phyloP scores from a whole-genome alignment of 1,140 invertebrate species.

The Drosophila lowei region DNA sequence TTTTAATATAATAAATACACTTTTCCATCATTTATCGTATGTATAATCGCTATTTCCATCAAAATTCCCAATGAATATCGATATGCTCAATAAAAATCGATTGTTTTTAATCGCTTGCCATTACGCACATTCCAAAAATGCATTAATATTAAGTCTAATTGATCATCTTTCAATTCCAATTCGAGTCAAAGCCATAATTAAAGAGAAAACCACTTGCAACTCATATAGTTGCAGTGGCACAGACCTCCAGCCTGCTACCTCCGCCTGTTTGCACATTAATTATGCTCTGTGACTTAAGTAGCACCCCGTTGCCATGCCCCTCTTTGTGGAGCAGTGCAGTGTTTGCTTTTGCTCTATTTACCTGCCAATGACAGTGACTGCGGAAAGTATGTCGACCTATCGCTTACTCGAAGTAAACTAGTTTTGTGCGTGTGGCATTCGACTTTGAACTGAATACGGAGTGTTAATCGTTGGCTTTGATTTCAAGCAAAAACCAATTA shows the following conservation, averaged over 20 bases:
- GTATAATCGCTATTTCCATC: no score
- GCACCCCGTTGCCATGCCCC: background rate
- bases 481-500: conserved; percentile 26
- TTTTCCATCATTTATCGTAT: no score
- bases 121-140: no score
- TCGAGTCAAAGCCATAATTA: no score
- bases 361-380: conserved; percentile 71
- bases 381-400: conserved; percentile 72
- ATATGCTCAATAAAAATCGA: no score
- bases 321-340: conserved; percentile 5
- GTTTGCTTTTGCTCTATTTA: conserved; percentile 66
- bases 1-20: no score
- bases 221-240: conserved; percentile 2
- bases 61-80: no score
- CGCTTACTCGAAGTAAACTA: conserved; percentile 51
- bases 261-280: conserved; percentile 45
- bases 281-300: conserved; percentile 36
- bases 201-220: conserved; percentile 4
- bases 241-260: background rate
- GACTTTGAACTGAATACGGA: conserved; percentile 71
- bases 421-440: conserved; percentile 42
- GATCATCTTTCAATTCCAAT: no score
- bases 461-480: conserved; percentile 64
- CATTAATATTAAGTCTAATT: no score
- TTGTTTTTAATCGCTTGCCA: no score